Base-by-base conservation (phyloP, 2,797 vertebrate genomes). In the Spondyliosoma cantharus region DNA sequence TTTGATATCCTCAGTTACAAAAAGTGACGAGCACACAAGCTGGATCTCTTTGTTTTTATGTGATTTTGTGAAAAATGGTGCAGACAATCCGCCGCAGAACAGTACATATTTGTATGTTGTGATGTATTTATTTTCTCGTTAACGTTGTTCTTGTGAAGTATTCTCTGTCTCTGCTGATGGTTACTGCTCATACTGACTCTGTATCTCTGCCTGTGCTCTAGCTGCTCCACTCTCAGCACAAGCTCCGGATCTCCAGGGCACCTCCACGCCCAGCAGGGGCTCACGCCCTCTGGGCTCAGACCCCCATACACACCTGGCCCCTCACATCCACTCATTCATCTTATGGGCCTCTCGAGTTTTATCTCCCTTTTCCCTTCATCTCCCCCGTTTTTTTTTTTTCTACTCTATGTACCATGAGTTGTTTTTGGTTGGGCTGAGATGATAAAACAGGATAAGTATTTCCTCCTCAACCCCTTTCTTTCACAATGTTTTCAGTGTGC, bases 51-150 rank as follows among this genome's bases (percentile, higher is more conserved):
- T 74, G 92, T 94, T 95, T 95, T 95, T 93, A 94, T 95, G 94
- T 94, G 93, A 95, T 96, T 96, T 95, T 93, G 85, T 73, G 84
- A 92, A 94, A 96, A 95, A 95, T 78, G 74, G 91, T 93, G 93
- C 87, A 94, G 94, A 94, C 84, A 79, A 22, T 56, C 79, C 49
- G 19, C 65, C 32, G 49, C 78, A 67, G 72, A 74, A 16, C 42
- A 46, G 24, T 45, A 56, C 45, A 76, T 57, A 80, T 76, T 67
- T 59, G 49, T 67, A 58, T 54, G n/a, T 67, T 62, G 24, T 69
- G 58, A 60, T 78, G 48, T 50, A 22, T 46, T 53, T 48, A 32
- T 20, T 57, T 58, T 77, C 32, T 77, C 50, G 46, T 76, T 20
- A 50, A 59, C 16, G 60, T 73, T 76, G 71, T 71, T 49, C 48